Evolutionary conservation across 2,113 vertebrate species (phyloP).

Genomic region (Potamarius usumacintae): DNA sequence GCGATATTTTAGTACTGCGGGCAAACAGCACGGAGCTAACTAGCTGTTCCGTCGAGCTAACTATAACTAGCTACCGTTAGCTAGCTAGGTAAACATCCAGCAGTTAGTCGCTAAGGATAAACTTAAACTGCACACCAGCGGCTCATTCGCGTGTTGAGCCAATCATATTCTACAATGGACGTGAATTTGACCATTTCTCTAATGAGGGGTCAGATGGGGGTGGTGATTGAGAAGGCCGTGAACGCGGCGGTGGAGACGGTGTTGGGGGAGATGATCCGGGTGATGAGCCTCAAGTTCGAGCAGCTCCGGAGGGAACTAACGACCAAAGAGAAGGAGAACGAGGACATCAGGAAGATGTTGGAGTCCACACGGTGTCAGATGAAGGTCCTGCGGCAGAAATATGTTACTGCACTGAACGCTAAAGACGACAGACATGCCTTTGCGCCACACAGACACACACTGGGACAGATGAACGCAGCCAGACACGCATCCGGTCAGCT

Average conservation of each 20-base stretch:
- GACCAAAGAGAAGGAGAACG: conserved; percentile 73
- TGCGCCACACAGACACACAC: not conserved
- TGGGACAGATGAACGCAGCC: conserved; percentile 1
- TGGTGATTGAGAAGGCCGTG: conserved; percentile 75
- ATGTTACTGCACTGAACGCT: conserved; percentile 45
- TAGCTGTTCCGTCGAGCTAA: not conserved
- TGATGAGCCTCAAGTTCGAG: conserved; percentile 76
- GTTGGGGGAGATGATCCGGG: conserved; percentile 75
- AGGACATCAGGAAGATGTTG: conserved; percentile 72
- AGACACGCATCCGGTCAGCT: not conserved
- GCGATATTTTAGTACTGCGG: too few species aligned
- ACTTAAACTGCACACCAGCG: not conserved
- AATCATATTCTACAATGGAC: conserved; percentile 64
- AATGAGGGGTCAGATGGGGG: conserved; percentile 76
- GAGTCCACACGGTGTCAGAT: conserved; percentile 56
- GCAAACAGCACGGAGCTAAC: not conserved
- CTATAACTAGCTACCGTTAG: not conserved
- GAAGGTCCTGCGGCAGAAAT: conserved; percentile 58
- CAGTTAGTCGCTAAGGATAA: not conserved
- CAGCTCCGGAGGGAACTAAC: conserved; percentile 71
- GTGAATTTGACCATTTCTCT: conserved; percentile 75
- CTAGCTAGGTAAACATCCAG: not conserved
- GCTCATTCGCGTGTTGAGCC: not conserved
- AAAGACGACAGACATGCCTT: conserved; percentile 44
- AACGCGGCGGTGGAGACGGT: conserved; percentile 76